Conservation (phyloP, 2,888 invertebrate species). For the Euzophera pinguis region DNA sequence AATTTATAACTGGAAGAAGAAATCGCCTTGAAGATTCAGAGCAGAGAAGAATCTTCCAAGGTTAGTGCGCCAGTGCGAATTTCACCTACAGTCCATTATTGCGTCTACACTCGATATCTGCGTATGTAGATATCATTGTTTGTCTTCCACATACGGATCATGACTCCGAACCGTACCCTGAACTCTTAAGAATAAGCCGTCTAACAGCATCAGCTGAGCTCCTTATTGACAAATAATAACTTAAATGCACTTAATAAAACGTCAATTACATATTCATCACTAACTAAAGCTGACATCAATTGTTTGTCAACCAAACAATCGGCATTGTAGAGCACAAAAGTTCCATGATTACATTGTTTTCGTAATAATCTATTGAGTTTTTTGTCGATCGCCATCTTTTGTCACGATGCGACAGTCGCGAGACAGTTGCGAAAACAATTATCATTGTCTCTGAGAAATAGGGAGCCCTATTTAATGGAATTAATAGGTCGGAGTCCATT, state of each 20-base stretch:
- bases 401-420: constrained; percentile 4
- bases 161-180: no score
- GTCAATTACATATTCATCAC: not conserved
- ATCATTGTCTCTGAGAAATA: constrained; percentile 25
- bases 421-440: constrained; percentile 40
- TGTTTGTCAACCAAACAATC: not conserved
- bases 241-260: not conserved
- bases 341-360: constrained; percentile 4
- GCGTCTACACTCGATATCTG: no score
- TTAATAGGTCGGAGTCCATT: constrained; percentile 28
- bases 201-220: not conserved
- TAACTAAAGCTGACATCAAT: not conserved
- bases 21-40: no score
- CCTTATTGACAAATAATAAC: not conserved
- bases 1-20: no score
- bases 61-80: no score
- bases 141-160: no score
- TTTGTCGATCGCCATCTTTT: constrained; percentile 7
- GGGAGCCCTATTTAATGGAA: constrained; percentile 21
- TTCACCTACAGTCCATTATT: no score
- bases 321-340: not conserved
- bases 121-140: no score
- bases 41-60: no score
- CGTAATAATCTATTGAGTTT: not conserved
- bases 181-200: no score